Base-by-base conservation (phyloP, 2,113 vertebrate species). In the Tapirus terrestris region DNA sequence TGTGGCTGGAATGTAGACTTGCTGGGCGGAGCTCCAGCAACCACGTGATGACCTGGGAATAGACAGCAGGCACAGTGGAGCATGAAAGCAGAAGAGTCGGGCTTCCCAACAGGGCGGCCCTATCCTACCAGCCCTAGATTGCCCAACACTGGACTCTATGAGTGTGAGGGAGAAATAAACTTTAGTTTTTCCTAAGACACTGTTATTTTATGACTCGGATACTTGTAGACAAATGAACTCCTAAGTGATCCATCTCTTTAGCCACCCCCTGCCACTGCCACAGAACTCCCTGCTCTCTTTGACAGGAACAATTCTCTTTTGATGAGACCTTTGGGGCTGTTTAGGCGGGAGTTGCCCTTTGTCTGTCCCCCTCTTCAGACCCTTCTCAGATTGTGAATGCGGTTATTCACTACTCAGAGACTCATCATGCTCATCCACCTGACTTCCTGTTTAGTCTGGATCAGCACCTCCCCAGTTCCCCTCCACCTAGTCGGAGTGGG, bases 381-480 rank as follows among this genome's bases (percentile, higher is more conserved):
- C 72, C 75, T 72, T 23, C 25, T 53, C 12, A 23, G 39, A 8
- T 11, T 45, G n/a, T 21, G 51, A 58, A 53, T 88, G 81, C 60
- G 61, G 31, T 75, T 63, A 56, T 21, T 73, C 31, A 58, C 18
- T n/a, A 86, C 31, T 10, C 33, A 39, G 51, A 36, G 63, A 7
- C 56, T 48, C 5, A 4, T 31, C 2, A 25, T 31, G 17, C 18
- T 51, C 79, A 39, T 10, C 43, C 21, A 43, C 58, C n/a, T n/a
- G 36, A 65, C 56, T 43, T 51, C 83, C 88, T 73, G 25, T 70
- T 93, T 65, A 61, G 67, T 60, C 43, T 79, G 70, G 17, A 8
- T n/a, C 13, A 14, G n/a, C 7, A 25, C 67, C 21, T 45, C 8
- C 20, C 27, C 7, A 1, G 17, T 2, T 43, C 51, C 5, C 1